Evolutionary conservation across 2,797 vertebrate species (phyloP).

Genomic region (Apogon talboti): DNA sequence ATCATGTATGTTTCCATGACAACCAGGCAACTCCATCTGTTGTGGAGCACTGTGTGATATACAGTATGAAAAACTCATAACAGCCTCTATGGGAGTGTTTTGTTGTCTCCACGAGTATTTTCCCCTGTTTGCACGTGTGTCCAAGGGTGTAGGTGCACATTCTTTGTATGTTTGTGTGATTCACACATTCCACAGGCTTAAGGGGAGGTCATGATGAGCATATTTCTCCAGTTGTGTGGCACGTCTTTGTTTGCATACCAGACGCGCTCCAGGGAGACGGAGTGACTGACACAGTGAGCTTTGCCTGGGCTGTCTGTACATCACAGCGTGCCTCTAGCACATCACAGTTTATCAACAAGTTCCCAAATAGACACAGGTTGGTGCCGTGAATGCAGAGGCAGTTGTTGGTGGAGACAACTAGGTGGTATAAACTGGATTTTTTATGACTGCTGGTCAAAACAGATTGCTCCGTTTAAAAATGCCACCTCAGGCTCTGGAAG

Average conservation of each 20-base stretch:
- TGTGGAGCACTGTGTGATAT: background rate
- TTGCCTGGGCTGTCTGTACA: conserved; percentile 40
- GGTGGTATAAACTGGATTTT: background rate
- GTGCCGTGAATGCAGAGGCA: conserved; percentile 1
- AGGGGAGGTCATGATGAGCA: conserved; percentile 67
- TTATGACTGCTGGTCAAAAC: background rate
- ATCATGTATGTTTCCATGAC: conserved; percentile 12
- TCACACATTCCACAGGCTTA: conserved; percentile 71
- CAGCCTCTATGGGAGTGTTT: background rate
- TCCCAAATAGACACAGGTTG: conserved; percentile 14
- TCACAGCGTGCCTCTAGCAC: conserved; percentile 29
- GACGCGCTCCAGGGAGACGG: conserved; percentile 67
- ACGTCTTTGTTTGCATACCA: conserved; percentile 78
- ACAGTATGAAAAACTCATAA: background rate
- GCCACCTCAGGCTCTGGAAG: background rate
- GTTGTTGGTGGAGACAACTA: background rate
- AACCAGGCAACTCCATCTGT: conserved; percentile 11
- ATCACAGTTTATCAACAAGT: conserved; percentile 37
- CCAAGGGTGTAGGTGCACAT: conserved; percentile 55
- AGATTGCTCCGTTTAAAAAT: background rate
- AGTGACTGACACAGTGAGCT: conserved; percentile 58
- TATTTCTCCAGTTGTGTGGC: conserved; percentile 64
- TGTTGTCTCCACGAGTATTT: conserved; percentile 20
- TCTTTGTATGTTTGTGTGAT: conserved; percentile 58
- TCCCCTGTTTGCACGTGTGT: conserved; percentile 18